A percentile compares a stretch with the other conserved stretches of the same genome.
Evolutionary conservation across 2,888 invertebrate species (phyloP).

Genomic region (Penaeus monodon): DNA sequence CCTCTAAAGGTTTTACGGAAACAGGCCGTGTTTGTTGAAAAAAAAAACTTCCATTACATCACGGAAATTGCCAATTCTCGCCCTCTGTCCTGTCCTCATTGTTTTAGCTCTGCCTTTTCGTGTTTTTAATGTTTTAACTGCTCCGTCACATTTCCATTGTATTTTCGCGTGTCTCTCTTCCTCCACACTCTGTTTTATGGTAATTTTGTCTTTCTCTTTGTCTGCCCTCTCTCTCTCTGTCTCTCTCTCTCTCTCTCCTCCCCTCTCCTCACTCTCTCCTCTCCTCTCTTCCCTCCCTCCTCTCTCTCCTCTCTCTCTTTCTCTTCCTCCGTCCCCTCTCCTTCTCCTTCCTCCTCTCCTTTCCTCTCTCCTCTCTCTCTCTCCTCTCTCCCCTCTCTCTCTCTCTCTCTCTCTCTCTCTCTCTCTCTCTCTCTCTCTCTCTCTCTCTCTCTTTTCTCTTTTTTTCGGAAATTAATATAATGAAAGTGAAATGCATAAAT

Average conservation of each 20-base stretch:
- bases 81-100: no score
- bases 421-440: constrained; percentile 65
- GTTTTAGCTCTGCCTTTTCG: no score
- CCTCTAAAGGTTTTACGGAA: no score
- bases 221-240: constrained; percentile 65
- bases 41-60: no score
- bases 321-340: background rate
- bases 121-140: background rate
- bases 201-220: no score
- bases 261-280: constrained; percentile 65
- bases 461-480: no score
- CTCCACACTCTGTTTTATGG: no score
- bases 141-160: background rate
- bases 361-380: constrained; percentile 65
- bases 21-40: no score
- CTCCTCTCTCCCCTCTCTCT: constrained; percentile 65
- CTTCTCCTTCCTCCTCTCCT: constrained; percentile 64
- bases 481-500: no score
- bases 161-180: no score
- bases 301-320: constrained; percentile 65
- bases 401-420: background rate
- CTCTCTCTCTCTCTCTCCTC: background rate
- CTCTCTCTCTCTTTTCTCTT: background rate
- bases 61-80: no score
- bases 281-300: background rate